Evolutionary conservation across 1,140 invertebrate genomes (phyloP), one percentile per base, ranked within the genome.

Genomic region (Ladona fulva): DNA sequence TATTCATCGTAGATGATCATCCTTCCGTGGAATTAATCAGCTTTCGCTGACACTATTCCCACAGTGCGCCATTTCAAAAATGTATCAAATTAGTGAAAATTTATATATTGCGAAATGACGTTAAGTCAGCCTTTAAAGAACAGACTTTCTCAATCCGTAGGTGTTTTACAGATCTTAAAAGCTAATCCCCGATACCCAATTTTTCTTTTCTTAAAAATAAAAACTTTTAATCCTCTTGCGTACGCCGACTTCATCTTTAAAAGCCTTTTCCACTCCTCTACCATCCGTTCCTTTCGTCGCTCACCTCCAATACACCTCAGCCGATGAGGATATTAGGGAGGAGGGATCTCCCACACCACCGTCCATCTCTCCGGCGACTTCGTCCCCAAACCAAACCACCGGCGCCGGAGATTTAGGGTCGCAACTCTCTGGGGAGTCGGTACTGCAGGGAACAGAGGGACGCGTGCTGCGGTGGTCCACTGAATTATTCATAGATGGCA

Each of bases 401-500:
- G 44, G 44, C 44, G 44, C 44, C 44, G 44, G 44, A 52, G 44
- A 52, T 52, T 52, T 52, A 52, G 44, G 44, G 19, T 52, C 44
- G 44, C 44, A 52, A 19, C 44, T 52, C 44, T 19, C 44, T 52
- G 10, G 44, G 44, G 44, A 52, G 44, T 52, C 44, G 12, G 52
- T 12, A 22, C 52, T 22, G 52, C 1, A 66, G 52, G 52, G 52
- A 6, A 66, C 3, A 3, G 52, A 6, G 44, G 52, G 52, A 66
- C 52, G 52, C 52, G 52, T 66, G 52, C 52, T 52, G 10, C 19
- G 44, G 44, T 52, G 52, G 52, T 66, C 52, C 12, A 3, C 1
- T 66, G 52, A 66, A 66, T 66, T 66, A 66, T 66, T 66, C 52
- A 66, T 66, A 12, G 52, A 66, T 66, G 44, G 44, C 44, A 52